Evolutionary conservation across 2,888 invertebrate species (phyloP).

Genomic region (Macrophya annulata): DNA sequence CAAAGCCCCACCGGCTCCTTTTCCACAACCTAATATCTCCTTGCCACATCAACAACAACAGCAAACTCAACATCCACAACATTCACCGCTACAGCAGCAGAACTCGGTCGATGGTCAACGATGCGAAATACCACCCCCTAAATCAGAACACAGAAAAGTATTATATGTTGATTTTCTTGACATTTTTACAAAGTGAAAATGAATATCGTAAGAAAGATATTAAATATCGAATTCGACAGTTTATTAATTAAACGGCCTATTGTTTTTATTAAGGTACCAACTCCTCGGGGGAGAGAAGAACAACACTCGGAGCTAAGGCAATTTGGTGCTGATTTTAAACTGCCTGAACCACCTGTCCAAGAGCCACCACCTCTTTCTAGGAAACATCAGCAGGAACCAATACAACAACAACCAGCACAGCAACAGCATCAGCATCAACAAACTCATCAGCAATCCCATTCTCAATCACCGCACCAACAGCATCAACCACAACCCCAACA

Average conservation of each 20-base stretch:
- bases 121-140: slow-evolving; percentile 71
- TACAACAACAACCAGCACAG: slow-evolving; percentile 58
- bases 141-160: slow-evolving; percentile 75
- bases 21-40: slow-evolving; percentile 74
- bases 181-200: not conserved
- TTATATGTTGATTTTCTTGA: not conserved
- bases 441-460: slow-evolving; percentile 66
- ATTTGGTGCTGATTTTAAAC: slow-evolving; percentile 91
- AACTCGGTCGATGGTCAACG: slow-evolving; percentile 73
- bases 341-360: slow-evolving; percentile 79
- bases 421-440: slow-evolving; percentile 68
- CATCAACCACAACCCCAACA: slow-evolving; percentile 74
- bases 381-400: slow-evolving; percentile 69
- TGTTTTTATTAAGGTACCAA: slow-evolving; percentile 64
- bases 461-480: slow-evolving; percentile 68
- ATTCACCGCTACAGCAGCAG: slow-evolving; percentile 71
- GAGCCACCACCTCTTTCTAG: slow-evolving; percentile 71
- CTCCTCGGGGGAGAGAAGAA: slow-evolving; percentile 74
- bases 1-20: slow-evolving; percentile 76
- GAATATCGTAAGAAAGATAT: not conserved
- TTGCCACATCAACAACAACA: slow-evolving; percentile 70
- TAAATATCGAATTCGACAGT: not conserved
- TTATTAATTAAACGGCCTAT: not conserved
- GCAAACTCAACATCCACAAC: slow-evolving; percentile 62
- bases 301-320: slow-evolving; percentile 85